phyloP scores from a whole-genome alignment of 2,797 vertebrate species.

The Gymnoscopelus braueri region DNA sequence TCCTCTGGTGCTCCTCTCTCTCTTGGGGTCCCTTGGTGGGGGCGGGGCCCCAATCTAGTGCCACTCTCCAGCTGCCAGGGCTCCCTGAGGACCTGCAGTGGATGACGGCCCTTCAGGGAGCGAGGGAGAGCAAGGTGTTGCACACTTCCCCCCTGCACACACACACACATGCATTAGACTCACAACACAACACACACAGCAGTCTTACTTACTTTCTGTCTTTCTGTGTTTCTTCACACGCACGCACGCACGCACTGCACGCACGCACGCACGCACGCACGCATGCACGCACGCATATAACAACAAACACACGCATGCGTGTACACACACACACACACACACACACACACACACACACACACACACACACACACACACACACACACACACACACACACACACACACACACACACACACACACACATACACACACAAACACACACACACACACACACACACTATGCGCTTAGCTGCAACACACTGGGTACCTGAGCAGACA shows the following conservation, averaged over 20 bases:
- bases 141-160: not conserved
- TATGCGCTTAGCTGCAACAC: slow-evolving; percentile 48
- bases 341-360: slow-evolving; percentile 32
- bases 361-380: slow-evolving; percentile 55
- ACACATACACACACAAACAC: too few relatives aligned
- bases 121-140: slow-evolving; percentile 38
- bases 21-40: slow-evolving; percentile 49
- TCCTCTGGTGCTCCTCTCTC: slow-evolving; percentile 48
- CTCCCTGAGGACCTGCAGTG: slow-evolving; percentile 62
- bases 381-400: slow-evolving; percentile 40
- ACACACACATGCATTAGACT: not conserved
- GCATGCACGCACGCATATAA: not conserved
- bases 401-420: too few relatives aligned
- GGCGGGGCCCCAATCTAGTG: slow-evolving; percentile 61
- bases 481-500: slow-evolving; percentile 73
- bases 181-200: too few relatives aligned
- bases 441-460: too few relatives aligned
- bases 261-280: not conserved
- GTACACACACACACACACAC: slow-evolving; percentile 33
- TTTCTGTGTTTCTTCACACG: not conserved
- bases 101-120: slow-evolving; percentile 53
- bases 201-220: too few relatives aligned
- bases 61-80: slow-evolving; percentile 56
- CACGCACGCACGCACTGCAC: not conserved
- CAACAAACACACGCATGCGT: slow-evolving; percentile 9